Evolutionary conservation across 2,113 vertebrate species (phyloP), one percentile per base, ranked within the genome.

Genomic region (Regulus satrapa): DNA sequence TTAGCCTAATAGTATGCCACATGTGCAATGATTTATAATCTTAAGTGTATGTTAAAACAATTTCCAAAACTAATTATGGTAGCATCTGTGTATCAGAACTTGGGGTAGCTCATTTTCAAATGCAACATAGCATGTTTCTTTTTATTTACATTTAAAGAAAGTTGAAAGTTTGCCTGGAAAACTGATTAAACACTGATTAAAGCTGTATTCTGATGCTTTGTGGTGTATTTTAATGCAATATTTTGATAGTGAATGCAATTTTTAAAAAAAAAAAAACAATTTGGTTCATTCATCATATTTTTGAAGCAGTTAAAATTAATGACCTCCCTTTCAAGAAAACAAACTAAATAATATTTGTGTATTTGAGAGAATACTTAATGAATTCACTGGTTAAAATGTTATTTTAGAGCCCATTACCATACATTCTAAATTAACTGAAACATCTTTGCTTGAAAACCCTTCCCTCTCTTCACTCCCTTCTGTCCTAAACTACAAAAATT

Each of bases 211-310:
- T 93, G 48, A 20, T 94, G 41, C 55, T 97, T 88, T 97, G 63
- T 87, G 32, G n/a, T 94, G 34, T 96, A 72, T 93, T 97, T 97
- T 66, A 97, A 95, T 94, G 96, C 96, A 97, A 95, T 97, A 96
- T 97, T 96, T 92, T 92, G 75, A 66, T 81, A 41, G 61, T 90
- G 97, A 98, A n/a, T n/a, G n/a, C n/a, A n/a, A n/a, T n/a, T n/a
- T n/a, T n/a, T n/a, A n/a, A n/a, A 98, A 98, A 98, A 98, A 95
- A 97, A 97, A 97, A 95, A 54, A 10, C 38, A 97, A 98, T 97
- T 97, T 97, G 64, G 86, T 96, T 98, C 78, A 97, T 97, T 97
- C 83, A 95, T 97, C 90, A 90, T 96, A 89, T 93, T 95, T 97
- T 97, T 93, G 95, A 97, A 97, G 94, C 79, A 96, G 80, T 95